Conservation (phyloP, 2,888 invertebrate species). For the Orthosia gracilis region DNA sequence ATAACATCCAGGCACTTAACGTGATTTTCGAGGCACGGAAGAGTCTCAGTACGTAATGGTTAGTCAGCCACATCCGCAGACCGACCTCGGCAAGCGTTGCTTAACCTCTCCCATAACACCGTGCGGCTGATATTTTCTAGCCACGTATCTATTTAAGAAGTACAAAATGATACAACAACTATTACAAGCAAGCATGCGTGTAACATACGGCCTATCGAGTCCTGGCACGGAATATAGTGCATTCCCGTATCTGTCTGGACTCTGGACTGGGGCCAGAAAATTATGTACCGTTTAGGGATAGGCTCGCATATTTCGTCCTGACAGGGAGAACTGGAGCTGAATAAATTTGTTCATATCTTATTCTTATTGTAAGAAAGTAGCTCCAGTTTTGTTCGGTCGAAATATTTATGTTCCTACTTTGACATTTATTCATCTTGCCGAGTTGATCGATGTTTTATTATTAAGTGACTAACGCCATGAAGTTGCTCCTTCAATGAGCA, state of each 20-base stretch:
- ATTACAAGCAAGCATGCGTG: constrained; percentile 1
- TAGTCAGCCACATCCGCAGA: too few relatives aligned
- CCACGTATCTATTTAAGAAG: too few relatives aligned
- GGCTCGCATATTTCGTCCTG: constrained; percentile 20
- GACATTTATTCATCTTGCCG: neutral
- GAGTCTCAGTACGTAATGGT: too few relatives aligned
- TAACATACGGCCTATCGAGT: constrained; percentile 11
- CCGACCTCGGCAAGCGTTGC: too few relatives aligned
- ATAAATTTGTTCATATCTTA: constrained; percentile 7
- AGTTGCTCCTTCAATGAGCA: too few relatives aligned
- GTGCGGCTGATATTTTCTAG: too few relatives aligned
- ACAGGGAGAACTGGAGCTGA: constrained; percentile 33
- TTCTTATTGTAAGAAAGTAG: neutral
- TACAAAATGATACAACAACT: neutral
- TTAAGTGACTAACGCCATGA: too few relatives aligned
- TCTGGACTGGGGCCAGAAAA: constrained; percentile 46
- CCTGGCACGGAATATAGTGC: constrained; percentile 43
- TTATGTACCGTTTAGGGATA: constrained; percentile 40
- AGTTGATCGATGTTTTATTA: neutral
- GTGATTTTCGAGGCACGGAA: too few relatives aligned
- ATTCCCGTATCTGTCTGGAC: constrained; percentile 42
- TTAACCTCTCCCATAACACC: too few relatives aligned
- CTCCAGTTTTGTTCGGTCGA: neutral
- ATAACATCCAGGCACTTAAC: too few relatives aligned
- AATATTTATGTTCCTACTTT: neutral